Conservation (phyloP, 1,140 invertebrate genomes). For the Pseudomyrmex flavicornis region DNA sequence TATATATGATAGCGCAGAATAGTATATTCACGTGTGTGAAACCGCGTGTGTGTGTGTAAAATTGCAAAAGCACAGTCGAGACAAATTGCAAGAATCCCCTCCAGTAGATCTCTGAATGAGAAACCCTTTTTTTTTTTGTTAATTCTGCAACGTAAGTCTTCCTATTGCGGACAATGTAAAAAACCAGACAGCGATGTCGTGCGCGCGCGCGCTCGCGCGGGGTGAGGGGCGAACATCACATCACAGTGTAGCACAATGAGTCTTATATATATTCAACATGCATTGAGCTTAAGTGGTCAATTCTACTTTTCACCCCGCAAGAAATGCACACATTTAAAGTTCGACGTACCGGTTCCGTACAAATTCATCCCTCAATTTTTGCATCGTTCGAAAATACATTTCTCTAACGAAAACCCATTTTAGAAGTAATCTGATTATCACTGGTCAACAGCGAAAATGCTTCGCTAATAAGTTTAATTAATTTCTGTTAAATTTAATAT, state of each 20-base stretch:
- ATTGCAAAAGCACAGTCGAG: neutral
- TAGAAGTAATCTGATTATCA: too few species aligned
- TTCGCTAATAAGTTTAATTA: too few species aligned
- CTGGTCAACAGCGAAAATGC: too few species aligned
- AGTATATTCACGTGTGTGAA: neutral
- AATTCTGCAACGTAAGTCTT: constrained; percentile 12
- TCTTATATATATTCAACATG: constrained; percentile 38
- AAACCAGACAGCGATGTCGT: constrained; percentile 17
- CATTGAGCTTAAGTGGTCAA: constrained; percentile 42
- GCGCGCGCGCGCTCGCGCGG: too few species aligned
- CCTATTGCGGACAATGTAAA: neutral
- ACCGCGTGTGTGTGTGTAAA: neutral
- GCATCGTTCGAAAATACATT: too few species aligned
- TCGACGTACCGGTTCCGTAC: constrained; percentile 61
- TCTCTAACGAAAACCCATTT: too few species aligned
- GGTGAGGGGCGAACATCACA: neutral
- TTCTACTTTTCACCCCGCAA: constrained; percentile 21
- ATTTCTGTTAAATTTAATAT: too few species aligned
- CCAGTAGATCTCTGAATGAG: neutral
- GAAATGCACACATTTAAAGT: constrained; percentile 12
- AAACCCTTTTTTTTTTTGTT: neutral
- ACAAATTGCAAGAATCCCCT: neutral
- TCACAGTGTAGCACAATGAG: constrained; percentile 5
- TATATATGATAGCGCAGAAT: neutral
- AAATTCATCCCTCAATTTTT: constrained; percentile 11